A percentile compares a stretch with the other conserved stretches of the same genome.
phyloP scores from a whole-genome alignment of 2,113 vertebrate species.

The Beaufortia kweichowensis region DNA sequence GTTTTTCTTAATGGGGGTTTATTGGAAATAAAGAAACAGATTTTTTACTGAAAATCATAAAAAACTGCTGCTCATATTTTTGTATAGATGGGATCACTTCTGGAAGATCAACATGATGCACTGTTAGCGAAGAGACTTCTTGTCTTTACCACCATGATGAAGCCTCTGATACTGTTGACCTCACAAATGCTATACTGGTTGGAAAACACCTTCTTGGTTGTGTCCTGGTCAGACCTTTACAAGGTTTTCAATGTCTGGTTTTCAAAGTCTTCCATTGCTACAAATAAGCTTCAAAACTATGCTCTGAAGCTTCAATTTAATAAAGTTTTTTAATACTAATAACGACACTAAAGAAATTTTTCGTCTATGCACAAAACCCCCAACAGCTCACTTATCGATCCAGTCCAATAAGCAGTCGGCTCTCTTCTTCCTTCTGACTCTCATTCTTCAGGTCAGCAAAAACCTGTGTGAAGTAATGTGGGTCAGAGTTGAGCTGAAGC shows the following conservation, averaged over 20 bases:
- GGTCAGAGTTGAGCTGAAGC: conserved; percentile 78
- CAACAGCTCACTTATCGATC: conserved; percentile 78
- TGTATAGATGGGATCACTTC: conserved; percentile 18
- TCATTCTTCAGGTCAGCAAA: conserved; percentile 77
- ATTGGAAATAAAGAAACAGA: no score
- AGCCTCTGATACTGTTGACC: neutral
- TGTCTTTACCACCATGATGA: neutral
- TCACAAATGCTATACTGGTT: neutral
- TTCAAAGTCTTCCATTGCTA: conserved; percentile 20
- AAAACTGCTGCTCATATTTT: conserved; percentile 12
- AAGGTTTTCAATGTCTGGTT: neutral
- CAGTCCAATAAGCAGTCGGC: conserved; percentile 84
- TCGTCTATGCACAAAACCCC: conserved; percentile 23
- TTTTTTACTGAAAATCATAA: neutral
- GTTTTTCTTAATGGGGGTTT: no score
- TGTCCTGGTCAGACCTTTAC: conserved; percentile 1
- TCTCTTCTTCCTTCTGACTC: conserved; percentile 79
- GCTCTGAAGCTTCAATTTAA: neutral
- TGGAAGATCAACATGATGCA: conserved; percentile 17
- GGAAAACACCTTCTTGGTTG: neutral
- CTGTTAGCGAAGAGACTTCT: neutral
- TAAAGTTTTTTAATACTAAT: conserved; percentile 21
- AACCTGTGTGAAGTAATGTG: conserved; percentile 77
- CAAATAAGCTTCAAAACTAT: conserved; percentile 25
- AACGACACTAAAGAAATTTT: conserved; percentile 5